These are phyloP conservation scores for Calonectris borealis DNA, from an alignment of 2,113 vertebrate genomes.

Conservation along the genomic window DNA sequence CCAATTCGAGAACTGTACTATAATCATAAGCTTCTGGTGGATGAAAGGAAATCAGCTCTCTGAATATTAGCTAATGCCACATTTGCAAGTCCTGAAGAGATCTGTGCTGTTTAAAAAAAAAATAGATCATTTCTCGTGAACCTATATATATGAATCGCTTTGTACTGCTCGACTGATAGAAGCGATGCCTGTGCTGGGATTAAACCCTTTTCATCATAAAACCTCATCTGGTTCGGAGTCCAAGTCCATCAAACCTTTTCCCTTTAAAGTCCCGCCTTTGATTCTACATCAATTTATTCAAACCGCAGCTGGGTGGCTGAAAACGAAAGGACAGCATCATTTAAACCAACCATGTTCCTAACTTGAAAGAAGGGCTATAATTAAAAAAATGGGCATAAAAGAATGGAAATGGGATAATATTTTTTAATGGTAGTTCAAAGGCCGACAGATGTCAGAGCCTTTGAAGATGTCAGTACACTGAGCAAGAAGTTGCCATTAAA, in stretches of 20 bases:
- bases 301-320: conserved; percentile 94
- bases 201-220: conserved; percentile 99
- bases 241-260: conserved; percentile 95
- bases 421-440: conserved; percentile 90
- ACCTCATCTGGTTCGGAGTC: conserved; percentile 98
- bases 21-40: conserved; percentile 90
- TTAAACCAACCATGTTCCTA: conserved; percentile 87
- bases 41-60: conserved; percentile 91
- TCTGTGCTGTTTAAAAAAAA: conserved; percentile 81
- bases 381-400: conserved; percentile 97
- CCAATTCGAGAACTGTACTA: conserved; percentile 90
- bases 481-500: conserved; percentile 80
- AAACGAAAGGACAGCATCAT: conserved; percentile 87
- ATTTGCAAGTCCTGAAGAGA: conserved; percentile 98
- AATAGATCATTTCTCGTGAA: conserved; percentile 85
- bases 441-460: conserved; percentile 92
- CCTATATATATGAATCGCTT: conserved; percentile 89
- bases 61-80: conserved; percentile 98
- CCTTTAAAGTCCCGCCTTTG: conserved; percentile 97
- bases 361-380: conserved; percentile 92
- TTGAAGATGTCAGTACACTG: conserved; percentile 86
- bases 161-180: conserved; percentile 93
- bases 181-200: conserved; percentile 95
- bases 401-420: conserved; percentile 89
- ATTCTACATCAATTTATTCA: conserved; percentile 96